phyloP scores from a whole-genome alignment of 2,888 invertebrate species.

The Drosophila histrio region DNA sequence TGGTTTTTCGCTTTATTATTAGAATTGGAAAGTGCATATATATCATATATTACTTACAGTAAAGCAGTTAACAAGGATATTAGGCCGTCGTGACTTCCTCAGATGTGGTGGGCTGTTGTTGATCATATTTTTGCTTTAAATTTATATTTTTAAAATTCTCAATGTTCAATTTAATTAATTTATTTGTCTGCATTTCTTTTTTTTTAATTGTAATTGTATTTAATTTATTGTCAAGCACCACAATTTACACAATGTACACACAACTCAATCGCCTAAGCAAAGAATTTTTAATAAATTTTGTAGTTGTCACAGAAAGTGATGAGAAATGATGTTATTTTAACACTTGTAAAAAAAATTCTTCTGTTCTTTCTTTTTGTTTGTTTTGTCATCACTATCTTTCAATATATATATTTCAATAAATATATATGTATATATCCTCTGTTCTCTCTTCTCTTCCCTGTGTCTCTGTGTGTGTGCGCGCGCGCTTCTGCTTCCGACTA shows the following conservation, averaged over 20 bases:
- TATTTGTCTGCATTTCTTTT: neutral
- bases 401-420: slow-evolving; percentile 36
- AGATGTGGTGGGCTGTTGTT: neutral
- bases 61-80: slow-evolving; percentile 13
- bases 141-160: neutral
- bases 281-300: slow-evolving; percentile 3
- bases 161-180: neutral
- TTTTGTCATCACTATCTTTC: slow-evolving; percentile 33
- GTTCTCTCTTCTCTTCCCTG: slow-evolving; percentile 52
- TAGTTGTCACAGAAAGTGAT: no score
- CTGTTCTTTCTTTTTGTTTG: slow-evolving; percentile 31
- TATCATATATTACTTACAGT: slow-evolving; percentile 36
- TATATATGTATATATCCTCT: slow-evolving; percentile 50
- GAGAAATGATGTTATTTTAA: no score
- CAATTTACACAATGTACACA: slow-evolving; percentile 7
- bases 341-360: slow-evolving; percentile 53
- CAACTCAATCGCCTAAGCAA: neutral
- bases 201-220: slow-evolving; percentile 21
- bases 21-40: no score
- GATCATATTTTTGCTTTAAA: neutral
- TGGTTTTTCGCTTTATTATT: no score
- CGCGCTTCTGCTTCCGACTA: slow-evolving; percentile 30
- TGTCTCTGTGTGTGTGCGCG: no score
- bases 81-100: slow-evolving; percentile 6
- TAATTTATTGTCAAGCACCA: slow-evolving; percentile 19